Percentiles rank a stretch among this genome's conserved stretches.
phyloP scores from a whole-genome alignment of 2,888 invertebrate species.

The Sphaerophoria rueppellii region DNA sequence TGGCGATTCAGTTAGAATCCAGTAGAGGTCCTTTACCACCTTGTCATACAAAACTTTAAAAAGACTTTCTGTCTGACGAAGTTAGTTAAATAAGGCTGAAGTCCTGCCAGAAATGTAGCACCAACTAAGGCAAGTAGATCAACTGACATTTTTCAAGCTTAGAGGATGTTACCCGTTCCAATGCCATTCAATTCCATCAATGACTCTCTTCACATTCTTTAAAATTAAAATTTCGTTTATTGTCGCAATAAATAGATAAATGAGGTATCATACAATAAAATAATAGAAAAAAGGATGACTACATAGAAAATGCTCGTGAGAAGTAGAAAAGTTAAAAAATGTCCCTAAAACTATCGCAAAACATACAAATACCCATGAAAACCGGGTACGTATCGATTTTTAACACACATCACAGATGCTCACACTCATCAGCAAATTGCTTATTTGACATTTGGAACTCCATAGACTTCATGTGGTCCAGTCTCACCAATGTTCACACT shows the following conservation, averaged over 20 bases:
- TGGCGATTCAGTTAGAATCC: too few relatives aligned
- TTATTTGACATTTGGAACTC: conserved; percentile 67
- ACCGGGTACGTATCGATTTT: conserved; percentile 32
- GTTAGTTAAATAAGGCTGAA: too few relatives aligned
- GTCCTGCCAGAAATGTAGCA: too few relatives aligned
- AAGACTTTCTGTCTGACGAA: too few relatives aligned
- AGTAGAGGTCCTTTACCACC: too few relatives aligned
- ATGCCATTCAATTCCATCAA: not conserved
- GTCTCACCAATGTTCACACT: conserved; percentile 46
- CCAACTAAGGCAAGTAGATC: too few relatives aligned
- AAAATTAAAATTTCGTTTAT: conserved; percentile 66
- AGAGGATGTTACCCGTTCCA: not conserved
- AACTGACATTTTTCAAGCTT: too few relatives aligned
- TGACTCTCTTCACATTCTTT: not conserved
- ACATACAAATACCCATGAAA: conserved; percentile 37
- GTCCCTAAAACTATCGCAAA: conserved; percentile 50
- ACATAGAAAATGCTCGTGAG: conserved; percentile 36
- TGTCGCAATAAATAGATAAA: conserved; percentile 71
- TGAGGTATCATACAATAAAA: conserved; percentile 59
- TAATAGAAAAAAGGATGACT: conserved; percentile 58
- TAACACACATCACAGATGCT: conserved; percentile 67
- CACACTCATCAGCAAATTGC: conserved; percentile 22
- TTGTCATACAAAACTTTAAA: too few relatives aligned
- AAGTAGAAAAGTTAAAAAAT: conserved; percentile 27
- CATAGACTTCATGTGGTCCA: conserved; percentile 73